Evolutionary conservation across 2,888 invertebrate genomes (phyloP).

Genomic region (Rotaria socialis): DNA sequence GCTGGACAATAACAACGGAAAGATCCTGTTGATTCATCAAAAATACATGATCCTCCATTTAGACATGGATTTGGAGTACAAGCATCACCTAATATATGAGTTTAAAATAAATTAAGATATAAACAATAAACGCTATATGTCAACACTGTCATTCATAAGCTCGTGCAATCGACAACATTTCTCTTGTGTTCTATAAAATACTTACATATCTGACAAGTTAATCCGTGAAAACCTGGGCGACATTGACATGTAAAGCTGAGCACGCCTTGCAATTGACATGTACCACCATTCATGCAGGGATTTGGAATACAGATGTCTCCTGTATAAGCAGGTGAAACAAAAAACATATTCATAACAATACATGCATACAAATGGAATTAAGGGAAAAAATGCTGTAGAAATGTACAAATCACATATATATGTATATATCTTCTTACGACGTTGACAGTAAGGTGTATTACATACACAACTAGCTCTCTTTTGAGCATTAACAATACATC

Average conservation of each 20-base stretch:
- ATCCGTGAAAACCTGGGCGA: slow-evolving; percentile 42
- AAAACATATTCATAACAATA: background rate
- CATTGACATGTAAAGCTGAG: slow-evolving; percentile 40
- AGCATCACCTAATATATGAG: slow-evolving; percentile 26
- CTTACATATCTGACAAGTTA: slow-evolving; percentile 45
- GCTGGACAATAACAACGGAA: slow-evolving; percentile 43
- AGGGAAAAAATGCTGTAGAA: too few species aligned
- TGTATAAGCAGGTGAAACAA: background rate
- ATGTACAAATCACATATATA: too few species aligned
- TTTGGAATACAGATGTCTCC: slow-evolving; percentile 46
- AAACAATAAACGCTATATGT: too few species aligned
- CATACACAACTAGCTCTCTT: background rate
- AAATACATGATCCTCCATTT: slow-evolving; percentile 43
- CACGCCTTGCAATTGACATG: slow-evolving; percentile 38
- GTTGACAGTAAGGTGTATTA: background rate
- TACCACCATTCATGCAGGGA: slow-evolving; percentile 45
- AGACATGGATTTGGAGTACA: slow-evolving; percentile 45
- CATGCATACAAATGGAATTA: too few species aligned
- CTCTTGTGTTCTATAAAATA: background rate
- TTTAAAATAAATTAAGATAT: too few species aligned
- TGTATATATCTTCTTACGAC: background rate
- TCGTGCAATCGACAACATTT: background rate
- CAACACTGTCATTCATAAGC: too few species aligned
- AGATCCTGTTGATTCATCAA: slow-evolving; percentile 41
- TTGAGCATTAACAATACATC: background rate